A percentile compares a stretch with the other conserved stretches of the same genome.
These are phyloP conservation scores for Centropus bengalensis DNA, from an alignment of 2,113 vertebrate species.

Conservation along the genomic window DNA sequence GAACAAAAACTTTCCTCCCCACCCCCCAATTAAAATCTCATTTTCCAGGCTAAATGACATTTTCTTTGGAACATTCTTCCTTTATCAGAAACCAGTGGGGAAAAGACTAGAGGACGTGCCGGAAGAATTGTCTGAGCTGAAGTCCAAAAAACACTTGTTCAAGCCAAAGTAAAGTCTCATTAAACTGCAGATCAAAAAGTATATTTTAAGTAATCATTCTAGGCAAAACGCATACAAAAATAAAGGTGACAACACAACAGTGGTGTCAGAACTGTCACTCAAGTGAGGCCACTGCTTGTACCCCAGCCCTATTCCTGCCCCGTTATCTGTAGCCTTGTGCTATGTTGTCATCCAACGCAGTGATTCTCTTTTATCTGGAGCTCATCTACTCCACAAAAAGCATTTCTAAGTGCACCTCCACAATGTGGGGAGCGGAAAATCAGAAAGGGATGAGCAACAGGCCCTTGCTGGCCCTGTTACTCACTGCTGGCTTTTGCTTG, in stretches of 20 bases:
- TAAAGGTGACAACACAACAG: neutral
- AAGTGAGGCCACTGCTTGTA: neutral
- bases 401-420: no score
- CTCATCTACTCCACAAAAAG: no score
- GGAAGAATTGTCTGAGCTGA: slow-evolving; percentile 16
- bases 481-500: neutral
- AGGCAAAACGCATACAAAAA: neutral
- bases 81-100: neutral
- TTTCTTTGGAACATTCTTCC: slow-evolving; percentile 7
- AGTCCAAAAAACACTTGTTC: neutral
- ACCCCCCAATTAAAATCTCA: neutral
- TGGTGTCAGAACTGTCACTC: neutral
- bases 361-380: neutral
- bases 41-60: neutral
- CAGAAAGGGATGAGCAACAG: no score
- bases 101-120: neutral
- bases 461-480: neutral
- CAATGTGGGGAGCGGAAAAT: no score
- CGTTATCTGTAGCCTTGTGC: neutral
- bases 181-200: neutral
- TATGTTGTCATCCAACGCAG: neutral
- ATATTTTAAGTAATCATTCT: neutral
- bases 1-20: neutral
- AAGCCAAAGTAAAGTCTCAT: slow-evolving; percentile 18
- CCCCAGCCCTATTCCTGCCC: neutral